phyloP scores from a whole-genome alignment of 2,888 invertebrate species.

The Ophion ventricosus region DNA sequence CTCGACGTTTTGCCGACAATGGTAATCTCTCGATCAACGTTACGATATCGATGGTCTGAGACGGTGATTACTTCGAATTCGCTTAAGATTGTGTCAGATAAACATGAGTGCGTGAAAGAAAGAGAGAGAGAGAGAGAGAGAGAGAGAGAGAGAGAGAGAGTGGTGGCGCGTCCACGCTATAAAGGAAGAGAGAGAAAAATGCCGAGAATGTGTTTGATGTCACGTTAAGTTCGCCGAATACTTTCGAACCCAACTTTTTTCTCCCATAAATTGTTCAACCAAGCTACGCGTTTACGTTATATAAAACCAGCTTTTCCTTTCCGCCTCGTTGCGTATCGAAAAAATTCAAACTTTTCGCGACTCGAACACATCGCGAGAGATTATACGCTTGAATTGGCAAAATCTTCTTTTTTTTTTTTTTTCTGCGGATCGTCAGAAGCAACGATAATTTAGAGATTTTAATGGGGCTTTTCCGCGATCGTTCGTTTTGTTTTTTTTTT shows the following conservation, averaged over 20 bases:
- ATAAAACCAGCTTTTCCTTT: slow-evolving; percentile 17
- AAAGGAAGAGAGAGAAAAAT: slow-evolving; percentile 9
- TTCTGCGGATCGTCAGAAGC: slow-evolving; percentile 1
- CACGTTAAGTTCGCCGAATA: slow-evolving; percentile 39
- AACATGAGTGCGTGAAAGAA: neutral
- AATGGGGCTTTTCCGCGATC: neutral
- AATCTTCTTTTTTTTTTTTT: neutral
- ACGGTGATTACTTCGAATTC: slow-evolving; percentile 16
- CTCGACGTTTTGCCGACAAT: slow-evolving; percentile 99
- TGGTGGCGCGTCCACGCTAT: neutral
- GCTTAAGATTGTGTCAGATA: slow-evolving; percentile 11
- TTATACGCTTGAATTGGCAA: neutral
- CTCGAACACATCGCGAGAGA: slow-evolving; percentile 8
- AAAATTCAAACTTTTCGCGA: slow-evolving; percentile 31
- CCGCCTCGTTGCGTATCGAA: slow-evolving; percentile 16
- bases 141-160: slow-evolving; percentile 2
- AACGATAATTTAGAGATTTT: neutral
- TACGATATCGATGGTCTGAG: slow-evolving; percentile 96
- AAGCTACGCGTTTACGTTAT: slow-evolving; percentile 44
- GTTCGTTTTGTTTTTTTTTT: neutral
- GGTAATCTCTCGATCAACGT: slow-evolving; percentile 99
- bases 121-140: slow-evolving; percentile 4
- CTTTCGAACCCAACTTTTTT: slow-evolving; percentile 22
- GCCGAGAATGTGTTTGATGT: slow-evolving; percentile 18
- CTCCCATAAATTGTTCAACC: slow-evolving; percentile 16